Evolutionary conservation across 2,888 invertebrate species (phyloP), one percentile per base, ranked within the genome.

Genomic region (Standfussiana lucernea): DNA sequence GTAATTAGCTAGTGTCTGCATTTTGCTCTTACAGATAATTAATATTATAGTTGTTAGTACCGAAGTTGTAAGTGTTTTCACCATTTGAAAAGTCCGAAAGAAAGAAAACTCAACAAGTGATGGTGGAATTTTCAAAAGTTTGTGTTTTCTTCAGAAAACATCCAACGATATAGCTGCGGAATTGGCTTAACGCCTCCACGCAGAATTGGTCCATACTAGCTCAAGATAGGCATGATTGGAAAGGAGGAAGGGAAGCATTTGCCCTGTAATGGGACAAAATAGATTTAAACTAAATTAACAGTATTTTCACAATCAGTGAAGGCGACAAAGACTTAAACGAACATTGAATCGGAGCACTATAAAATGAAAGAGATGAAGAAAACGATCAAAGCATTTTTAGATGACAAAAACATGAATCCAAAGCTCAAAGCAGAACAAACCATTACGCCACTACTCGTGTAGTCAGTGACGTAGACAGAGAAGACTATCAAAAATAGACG

Each of bases 401-500:
- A 35, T 7, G 32, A 24, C 18, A 24, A 72, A 13, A 67, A 37
- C 32, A n/a, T 68, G 0, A 13, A 62, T 50, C n/a, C 40, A 72
- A 59, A 75, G 83, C 18, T 4, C 77, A 59, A 75, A 67, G n/a
- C 45, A 65, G 84, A 88, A 50, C 45, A 77, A 72, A 79, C 37
- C 82, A 67, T 50, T 35, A 45, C 69, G 50, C 56, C 45, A 59
- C 59, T 62, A 71, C 77, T 75, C 77, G 75, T 80, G 69, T 77
- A 70, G 59, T 45, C 65, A 59, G 65, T 87, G 86, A 88, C 79
- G 88, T 86, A 32, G 61, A 50, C n/a, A 50, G 37, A 47, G 37
- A 45, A 40, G 15, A 53, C 61, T 56, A 24, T 84, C 89, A 37
- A 71, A 86, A 84, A 87, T 89, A 87, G 80, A 82, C 40, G 62